Evolutionary conservation across 2,113 vertebrate genomes (phyloP).

Genomic region (Caretta caretta): DNA sequence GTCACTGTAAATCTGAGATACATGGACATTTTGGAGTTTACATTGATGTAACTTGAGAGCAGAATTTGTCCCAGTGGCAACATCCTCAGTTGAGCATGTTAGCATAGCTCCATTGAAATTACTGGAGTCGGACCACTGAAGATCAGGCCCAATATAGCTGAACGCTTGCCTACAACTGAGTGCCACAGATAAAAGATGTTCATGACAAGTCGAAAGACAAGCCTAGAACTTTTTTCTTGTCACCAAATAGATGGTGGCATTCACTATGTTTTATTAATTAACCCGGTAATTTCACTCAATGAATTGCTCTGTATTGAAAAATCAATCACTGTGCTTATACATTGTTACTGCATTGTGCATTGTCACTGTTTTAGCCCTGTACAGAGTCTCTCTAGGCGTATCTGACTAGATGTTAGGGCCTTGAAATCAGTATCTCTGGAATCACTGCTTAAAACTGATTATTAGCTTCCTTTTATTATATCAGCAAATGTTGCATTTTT

Average conservation of each 20-base stretch:
- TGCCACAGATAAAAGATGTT: background rate
- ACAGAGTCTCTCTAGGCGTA: background rate
- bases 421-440: background rate
- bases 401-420: background rate
- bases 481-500: background rate
- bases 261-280: conserved; percentile 26
- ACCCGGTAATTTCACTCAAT: background rate
- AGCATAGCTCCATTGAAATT: background rate
- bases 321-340: background rate
- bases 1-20: background rate
- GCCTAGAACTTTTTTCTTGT: background rate
- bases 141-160: background rate
- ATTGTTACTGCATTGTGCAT: background rate
- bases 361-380: conserved; percentile 4
- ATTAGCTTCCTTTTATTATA: background rate
- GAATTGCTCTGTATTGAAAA: conserved; percentile 11
- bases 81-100: background rate
- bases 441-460: background rate
- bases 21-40: background rate
- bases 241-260: background rate
- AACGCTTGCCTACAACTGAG: background rate
- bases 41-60: background rate
- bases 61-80: conserved; percentile 7
- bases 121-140: background rate
- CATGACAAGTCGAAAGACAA: background rate